Evolutionary conservation across 2,797 vertebrate genomes (phyloP), one percentile per base, ranked within the genome.

Genomic region (Gastrophryne carolinensis): DNA sequence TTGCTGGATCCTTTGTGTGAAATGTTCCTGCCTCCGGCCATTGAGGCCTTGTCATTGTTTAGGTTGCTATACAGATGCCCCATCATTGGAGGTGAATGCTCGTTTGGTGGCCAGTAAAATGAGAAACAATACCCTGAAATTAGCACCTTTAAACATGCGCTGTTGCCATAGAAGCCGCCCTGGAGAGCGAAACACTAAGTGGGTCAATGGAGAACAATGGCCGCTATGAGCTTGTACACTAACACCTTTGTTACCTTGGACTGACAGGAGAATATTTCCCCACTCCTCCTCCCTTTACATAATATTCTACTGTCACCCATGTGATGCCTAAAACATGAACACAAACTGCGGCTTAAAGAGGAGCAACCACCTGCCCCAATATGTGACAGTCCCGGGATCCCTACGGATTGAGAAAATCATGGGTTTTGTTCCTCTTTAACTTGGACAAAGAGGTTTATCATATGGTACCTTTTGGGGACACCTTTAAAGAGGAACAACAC

Each of bases 151-250:
- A 32, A 60, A 35, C 19, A 9, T 26, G 6, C 10, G 15, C 32
- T 4, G 72, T 74, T 74, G 23, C 72, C 72, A 74, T 74, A 74
- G 72, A 72, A 23, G 21, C 41, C 2, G 13, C 19, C 32, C 21
- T 63, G 21, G 32, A 34, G 3, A 58, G 29, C 17, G 23, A 39
- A 57, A 69, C 66, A 69, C 50, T 37, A n/a, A n/a, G 23, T 37
- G 13, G 53, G 19, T 44, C 50, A 47, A 37, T 49, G 61, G 19
- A 37, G 27, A 15, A 66, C 62, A 58, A 66, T 47, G 37, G 13
- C 19, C 26, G 11, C 7, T 21, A 52, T 32, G 15, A 34, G 4
- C 37, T n/a, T 41, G 24, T 15, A 15, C 49, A 32, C 15, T 19
- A 13, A 8, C 26, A 23, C 24, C 13, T 3, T 17, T 3, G n/a